Evolutionary conservation across 2,797 vertebrate genomes (phyloP).

Genomic region (Rhincodon typus): DNA sequence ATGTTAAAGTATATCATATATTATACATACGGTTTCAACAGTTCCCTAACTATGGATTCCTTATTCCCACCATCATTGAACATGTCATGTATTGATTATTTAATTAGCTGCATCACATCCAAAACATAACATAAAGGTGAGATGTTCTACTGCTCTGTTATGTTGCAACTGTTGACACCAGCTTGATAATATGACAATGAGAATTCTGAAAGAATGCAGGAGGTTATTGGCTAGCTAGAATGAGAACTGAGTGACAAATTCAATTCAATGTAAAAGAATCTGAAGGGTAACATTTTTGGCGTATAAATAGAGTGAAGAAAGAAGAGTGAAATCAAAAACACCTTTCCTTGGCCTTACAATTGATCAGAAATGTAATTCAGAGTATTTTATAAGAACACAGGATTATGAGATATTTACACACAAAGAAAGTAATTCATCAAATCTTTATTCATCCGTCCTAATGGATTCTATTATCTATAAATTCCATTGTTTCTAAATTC

Average conservation of each 20-base stretch:
- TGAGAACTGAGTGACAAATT: neutral
- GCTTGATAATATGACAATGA: neutral
- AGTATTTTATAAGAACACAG: neutral
- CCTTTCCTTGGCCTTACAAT: neutral
- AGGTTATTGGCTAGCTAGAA: neutral
- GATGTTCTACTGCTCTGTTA: neutral
- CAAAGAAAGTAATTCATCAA: neutral
- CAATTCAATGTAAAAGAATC: neutral
- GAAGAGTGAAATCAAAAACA: neutral
- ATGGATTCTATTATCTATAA: neutral
- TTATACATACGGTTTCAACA: neutral
- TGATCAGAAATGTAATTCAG: neutral
- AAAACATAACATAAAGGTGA: neutral
- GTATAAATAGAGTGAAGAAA: neutral
- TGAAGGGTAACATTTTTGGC: neutral
- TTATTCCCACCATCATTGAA: neutral
- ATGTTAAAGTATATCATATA: neutral
- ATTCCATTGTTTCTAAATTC: neutral
- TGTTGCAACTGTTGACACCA: neutral
- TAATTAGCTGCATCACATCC: neutral
- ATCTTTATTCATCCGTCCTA: neutral
- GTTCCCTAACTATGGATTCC: neutral
- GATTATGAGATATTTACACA: neutral
- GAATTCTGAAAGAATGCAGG: neutral
- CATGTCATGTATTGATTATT: neutral